These are phyloP conservation scores for Anas bahamensis DNA, from an alignment of 2,797 vertebrate species.

Conservation along the genomic window DNA sequence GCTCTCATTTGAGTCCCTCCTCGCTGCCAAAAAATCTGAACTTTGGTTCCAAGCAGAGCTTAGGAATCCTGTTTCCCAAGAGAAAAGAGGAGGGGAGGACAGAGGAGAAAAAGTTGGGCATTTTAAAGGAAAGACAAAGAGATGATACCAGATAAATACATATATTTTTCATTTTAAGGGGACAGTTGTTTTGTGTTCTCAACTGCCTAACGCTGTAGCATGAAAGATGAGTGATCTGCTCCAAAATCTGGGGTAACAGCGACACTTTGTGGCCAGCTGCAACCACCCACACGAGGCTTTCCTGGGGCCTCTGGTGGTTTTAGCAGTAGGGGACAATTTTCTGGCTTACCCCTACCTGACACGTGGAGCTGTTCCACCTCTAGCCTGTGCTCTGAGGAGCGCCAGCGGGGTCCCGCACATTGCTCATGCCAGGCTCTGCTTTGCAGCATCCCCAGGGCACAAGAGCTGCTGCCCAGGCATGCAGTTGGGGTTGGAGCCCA, in stretches of 20 bases:
- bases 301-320: not conserved
- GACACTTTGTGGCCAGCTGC: conserved; percentile 56
- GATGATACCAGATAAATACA: not conserved
- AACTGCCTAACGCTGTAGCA: not conserved
- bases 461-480: not conserved
- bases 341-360: accelerated
- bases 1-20: conserved; percentile 36
- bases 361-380: accelerated
- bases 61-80: conserved; percentile 51
- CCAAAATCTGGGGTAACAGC: conserved; percentile 52
- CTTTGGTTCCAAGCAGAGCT: conserved; percentile 48
- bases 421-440: not conserved
- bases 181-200: not conserved
- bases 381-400: not conserved
- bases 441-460: accelerated
- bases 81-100: conserved; percentile 1
- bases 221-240: not conserved
- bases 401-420: not conserved
- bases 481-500: not conserved
- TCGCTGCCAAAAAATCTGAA: conserved; percentile 49
- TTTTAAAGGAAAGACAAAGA: not conserved
- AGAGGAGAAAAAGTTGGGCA: not conserved
- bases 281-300: not conserved
- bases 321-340: accelerated
- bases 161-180: not conserved